phyloP scores from a whole-genome alignment of 2,797 vertebrate species.

The Oreochromis grahami region DNA sequence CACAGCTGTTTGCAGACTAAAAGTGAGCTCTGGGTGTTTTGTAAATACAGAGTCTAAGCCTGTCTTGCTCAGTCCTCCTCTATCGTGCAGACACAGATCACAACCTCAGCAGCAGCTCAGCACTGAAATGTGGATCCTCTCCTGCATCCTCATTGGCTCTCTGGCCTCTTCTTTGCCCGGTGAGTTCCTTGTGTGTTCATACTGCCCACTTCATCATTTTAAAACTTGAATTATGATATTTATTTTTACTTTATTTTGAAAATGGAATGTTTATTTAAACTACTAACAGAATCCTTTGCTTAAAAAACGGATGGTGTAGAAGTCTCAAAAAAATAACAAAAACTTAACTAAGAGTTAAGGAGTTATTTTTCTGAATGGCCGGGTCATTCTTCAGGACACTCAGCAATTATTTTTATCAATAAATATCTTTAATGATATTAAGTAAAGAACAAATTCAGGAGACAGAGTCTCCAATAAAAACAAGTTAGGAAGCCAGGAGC shows the following conservation, averaged over 20 bases:
- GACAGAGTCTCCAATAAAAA: not conserved
- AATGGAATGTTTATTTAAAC: accelerated
- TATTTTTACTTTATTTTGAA: not conserved
- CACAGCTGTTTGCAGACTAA: not conserved
- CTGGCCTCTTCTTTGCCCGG: not conserved
- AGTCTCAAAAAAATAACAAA: accelerated
- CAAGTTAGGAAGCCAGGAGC: accelerated
- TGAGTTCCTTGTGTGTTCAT: accelerated
- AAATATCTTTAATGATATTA: not conserved
- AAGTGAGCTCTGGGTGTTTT: accelerated
- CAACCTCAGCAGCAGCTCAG: not conserved
- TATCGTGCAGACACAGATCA: accelerated
- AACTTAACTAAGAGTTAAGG: accelerated
- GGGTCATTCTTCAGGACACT: not conserved
- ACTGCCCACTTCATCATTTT: accelerated
- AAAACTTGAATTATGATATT: accelerated
- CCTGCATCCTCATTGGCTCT: not conserved
- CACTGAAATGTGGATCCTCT: accelerated
- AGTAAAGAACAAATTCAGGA: not conserved
- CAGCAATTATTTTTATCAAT: not conserved
- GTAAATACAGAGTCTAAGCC: not conserved
- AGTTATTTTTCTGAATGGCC: accelerated
- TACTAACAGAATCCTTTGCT: accelerated
- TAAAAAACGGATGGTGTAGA: accelerated
- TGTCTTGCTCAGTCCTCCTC: accelerated